Percentiles rank a stretch among this genome's conserved stretches.
phyloP scores from a whole-genome alignment of 2,797 vertebrate genomes.

The Spatula versicolor region DNA sequence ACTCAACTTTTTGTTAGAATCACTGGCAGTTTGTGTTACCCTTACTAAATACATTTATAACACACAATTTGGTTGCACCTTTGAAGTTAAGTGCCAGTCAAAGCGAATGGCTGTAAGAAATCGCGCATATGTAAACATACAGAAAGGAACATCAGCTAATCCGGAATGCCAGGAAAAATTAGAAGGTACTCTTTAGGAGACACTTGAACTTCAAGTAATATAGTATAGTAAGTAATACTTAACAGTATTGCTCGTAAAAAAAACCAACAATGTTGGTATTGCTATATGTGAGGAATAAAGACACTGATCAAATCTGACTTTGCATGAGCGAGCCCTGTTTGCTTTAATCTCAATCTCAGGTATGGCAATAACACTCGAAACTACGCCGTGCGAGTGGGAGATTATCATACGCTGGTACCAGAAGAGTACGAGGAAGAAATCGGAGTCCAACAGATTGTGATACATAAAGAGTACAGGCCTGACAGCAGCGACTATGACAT shows the following conservation, averaged over 20 bases:
- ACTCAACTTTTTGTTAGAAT: background rate
- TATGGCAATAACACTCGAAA: constrained; percentile 90
- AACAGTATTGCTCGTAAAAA: background rate
- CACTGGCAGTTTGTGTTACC: background rate
- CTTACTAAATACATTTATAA: background rate
- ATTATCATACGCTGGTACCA: constrained; percentile 93
- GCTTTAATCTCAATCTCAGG: constrained; percentile 73
- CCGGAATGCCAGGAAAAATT: background rate
- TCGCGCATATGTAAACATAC: background rate
- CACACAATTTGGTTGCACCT: background rate
- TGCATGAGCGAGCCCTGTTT: background rate
- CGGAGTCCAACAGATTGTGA: constrained; percentile 86
- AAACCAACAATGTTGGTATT: background rate
- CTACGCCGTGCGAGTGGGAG: constrained; percentile 92
- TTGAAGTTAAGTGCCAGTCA: background rate
- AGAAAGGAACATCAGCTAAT: background rate
- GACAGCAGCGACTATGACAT: constrained; percentile 93
- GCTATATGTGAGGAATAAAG: background rate
- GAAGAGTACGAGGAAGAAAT: constrained; percentile 95
- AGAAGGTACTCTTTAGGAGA: background rate
- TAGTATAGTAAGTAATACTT: too few species aligned
- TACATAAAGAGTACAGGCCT: constrained; percentile 86
- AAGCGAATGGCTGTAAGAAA: background rate
- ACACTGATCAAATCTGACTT: background rate
- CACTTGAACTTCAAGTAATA: background rate